phyloP scores from a whole-genome alignment of 2,113 vertebrate species.

The Fregata magnificens region DNA sequence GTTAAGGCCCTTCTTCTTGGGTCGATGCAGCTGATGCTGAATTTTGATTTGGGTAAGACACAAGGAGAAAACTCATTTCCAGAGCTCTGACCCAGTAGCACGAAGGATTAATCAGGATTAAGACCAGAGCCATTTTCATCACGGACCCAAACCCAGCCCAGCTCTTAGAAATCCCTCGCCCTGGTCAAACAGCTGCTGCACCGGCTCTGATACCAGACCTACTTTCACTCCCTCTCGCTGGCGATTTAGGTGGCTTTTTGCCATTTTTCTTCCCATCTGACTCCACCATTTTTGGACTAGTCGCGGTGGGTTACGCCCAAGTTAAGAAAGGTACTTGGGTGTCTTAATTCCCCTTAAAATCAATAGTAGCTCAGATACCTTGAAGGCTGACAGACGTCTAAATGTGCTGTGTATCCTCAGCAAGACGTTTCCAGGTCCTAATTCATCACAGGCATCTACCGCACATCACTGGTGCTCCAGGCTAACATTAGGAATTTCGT shows the following conservation, averaged over 20 bases:
- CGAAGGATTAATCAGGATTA: not conserved
- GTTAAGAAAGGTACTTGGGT: not conserved
- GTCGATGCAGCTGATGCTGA: fast-evolving
- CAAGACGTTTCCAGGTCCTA: not conserved
- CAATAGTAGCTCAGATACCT: fast-evolving
- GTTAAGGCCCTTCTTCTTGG: not conserved
- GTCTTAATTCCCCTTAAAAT: too few species aligned
- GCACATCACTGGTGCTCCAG: not conserved
- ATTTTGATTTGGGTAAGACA: not conserved
- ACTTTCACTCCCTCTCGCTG: not conserved
- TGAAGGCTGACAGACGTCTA: fast-evolving
- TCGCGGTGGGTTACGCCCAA: fast-evolving
- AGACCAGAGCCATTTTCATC: not conserved
- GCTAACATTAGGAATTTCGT: not conserved
- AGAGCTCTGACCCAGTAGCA: not conserved
- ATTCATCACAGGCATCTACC: fast-evolving
- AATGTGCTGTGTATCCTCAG: not conserved
- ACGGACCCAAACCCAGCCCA: fast-evolving
- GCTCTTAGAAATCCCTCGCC: not conserved
- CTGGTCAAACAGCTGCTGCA: not conserved
- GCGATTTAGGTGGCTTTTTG: not conserved
- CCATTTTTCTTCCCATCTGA: not conserved
- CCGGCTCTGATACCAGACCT: not conserved
- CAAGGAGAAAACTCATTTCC: not conserved
- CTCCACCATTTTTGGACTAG: fast-evolving